Conservation (phyloP, 2,113 vertebrate genomes). For the Tenebrosternarchus preto region DNA sequence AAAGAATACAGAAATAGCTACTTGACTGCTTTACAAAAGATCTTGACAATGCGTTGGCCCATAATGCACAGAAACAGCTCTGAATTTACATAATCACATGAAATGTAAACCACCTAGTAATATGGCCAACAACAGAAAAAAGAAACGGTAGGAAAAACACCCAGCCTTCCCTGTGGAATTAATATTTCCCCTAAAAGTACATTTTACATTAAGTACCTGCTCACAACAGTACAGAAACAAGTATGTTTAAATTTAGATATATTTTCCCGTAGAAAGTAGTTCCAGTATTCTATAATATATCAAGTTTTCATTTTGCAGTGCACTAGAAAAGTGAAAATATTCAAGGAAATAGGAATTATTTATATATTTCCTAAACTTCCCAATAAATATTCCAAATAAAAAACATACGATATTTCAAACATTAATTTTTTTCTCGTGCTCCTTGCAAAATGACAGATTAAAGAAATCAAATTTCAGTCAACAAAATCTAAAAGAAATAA, state of each 20-base stretch:
- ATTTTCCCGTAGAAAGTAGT: slow-evolving; percentile 43
- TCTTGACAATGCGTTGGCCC: slow-evolving; percentile 74
- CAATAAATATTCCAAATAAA: not conserved
- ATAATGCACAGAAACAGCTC: slow-evolving; percentile 75
- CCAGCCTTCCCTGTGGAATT: slow-evolving; percentile 67
- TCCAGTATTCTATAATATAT: slow-evolving; percentile 50
- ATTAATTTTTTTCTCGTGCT: not conserved
- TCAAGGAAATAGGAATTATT: not conserved
- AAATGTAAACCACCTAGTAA: slow-evolving; percentile 74
- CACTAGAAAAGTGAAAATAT: slow-evolving; percentile 5
- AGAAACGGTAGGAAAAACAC: slow-evolving; percentile 54
- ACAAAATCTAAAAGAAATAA: slow-evolving; percentile 14
- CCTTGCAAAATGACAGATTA: not conserved
- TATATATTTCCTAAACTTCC: not conserved
- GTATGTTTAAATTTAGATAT: slow-evolving; percentile 59
- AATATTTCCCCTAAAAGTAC: slow-evolving; percentile 68
- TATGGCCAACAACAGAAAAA: slow-evolving; percentile 69
- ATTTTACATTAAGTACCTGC: slow-evolving; percentile 64
- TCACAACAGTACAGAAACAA: slow-evolving; percentile 66
- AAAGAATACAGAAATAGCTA: slow-evolving; percentile 81
- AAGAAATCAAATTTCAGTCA: slow-evolving; percentile 25
- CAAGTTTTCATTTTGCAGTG: slow-evolving; percentile 10
- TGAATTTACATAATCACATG: slow-evolving; percentile 77
- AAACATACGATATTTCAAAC: not conserved
- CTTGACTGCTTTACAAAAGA: slow-evolving; percentile 81